Evolutionary conservation across 2,888 invertebrate genomes (phyloP).

Genomic region (Bellardia pandia): DNA sequence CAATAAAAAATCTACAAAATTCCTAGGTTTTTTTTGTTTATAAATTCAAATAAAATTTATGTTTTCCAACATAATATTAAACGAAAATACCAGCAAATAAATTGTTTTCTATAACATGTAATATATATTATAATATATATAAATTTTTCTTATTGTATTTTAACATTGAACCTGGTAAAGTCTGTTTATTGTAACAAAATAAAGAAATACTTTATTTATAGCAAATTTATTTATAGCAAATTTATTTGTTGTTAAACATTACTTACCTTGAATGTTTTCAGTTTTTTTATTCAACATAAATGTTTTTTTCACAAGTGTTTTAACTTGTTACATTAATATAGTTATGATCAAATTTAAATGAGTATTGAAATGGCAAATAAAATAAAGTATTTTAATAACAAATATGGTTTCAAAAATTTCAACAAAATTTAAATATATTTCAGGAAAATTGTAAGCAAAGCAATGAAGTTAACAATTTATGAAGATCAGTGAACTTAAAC

Average conservation of each 20-base stretch:
- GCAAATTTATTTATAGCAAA: neutral
- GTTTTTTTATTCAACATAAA: neutral
- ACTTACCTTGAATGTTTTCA: neutral
- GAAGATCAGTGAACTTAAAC: too few species aligned
- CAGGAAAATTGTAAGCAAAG: too few species aligned
- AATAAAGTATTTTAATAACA: too few species aligned
- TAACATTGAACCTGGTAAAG: neutral
- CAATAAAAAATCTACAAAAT: too few species aligned
- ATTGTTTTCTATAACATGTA: neutral
- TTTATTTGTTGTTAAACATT: neutral
- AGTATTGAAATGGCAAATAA: too few species aligned
- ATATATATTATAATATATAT: neutral
- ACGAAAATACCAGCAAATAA: neutral
- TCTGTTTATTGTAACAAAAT: neutral
- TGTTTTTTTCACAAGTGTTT: neutral
- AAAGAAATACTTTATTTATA: neutral
- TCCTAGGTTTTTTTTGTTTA: too few species aligned
- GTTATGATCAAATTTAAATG: neutral
- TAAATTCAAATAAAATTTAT: too few species aligned
- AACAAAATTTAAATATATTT: too few species aligned
- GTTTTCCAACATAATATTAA: neutral
- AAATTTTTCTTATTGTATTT: neutral
- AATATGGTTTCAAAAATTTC: too few species aligned
- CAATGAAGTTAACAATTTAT: too few species aligned
- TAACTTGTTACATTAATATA: neutral